A percentile compares a stretch with the other conserved stretches of the same genome.
Evolutionary conservation across 2,888 invertebrate genomes (phyloP).

Genomic region (Camptogramma bilineatum): DNA sequence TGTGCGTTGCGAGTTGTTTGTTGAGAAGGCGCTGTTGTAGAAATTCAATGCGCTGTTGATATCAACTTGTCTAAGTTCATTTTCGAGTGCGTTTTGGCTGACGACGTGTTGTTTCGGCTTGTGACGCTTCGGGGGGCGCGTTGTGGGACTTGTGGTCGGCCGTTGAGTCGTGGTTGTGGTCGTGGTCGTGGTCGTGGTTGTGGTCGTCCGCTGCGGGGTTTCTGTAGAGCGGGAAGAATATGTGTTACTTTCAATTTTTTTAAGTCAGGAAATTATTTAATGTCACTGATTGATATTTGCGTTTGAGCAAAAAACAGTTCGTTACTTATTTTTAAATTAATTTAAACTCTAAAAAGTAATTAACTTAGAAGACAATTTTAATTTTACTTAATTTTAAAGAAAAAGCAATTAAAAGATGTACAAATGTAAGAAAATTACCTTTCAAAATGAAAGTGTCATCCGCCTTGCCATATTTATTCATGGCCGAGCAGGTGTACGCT

Average conservation of each 20-base stretch:
- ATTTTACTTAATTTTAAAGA: too few relatives aligned
- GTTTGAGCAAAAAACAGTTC: background rate
- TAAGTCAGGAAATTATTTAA: background rate
- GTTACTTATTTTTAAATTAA: background rate
- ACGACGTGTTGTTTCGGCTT: slow-evolving; percentile 73
- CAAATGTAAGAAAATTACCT: slow-evolving; percentile 84
- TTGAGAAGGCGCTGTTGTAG: slow-evolving; percentile 66
- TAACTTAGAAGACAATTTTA: too few relatives aligned
- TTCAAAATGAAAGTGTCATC: slow-evolving; percentile 91
- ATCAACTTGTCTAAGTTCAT: slow-evolving; percentile 69
- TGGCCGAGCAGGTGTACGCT: slow-evolving; percentile 91
- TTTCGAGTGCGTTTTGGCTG: slow-evolving; percentile 72
- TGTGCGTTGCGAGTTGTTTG: slow-evolving; percentile 67
- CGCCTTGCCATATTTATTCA: slow-evolving; percentile 92
- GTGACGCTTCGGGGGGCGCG: slow-evolving; percentile 71
- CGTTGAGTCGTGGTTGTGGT: slow-evolving; percentile 67
- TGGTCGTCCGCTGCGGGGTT: slow-evolving; percentile 75
- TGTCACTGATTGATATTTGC: too few relatives aligned
- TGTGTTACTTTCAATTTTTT: slow-evolving; percentile 29
- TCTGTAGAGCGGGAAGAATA: slow-evolving; percentile 65
- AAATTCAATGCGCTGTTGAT: slow-evolving; percentile 73
- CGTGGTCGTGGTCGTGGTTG: slow-evolving; percentile 74
- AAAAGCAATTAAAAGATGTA: too few relatives aligned
- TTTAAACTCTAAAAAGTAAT: too few relatives aligned
- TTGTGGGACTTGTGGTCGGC: slow-evolving; percentile 53